Conservation (phyloP, 2,113 vertebrate genomes). For the Plestiodon gilberti region DNA sequence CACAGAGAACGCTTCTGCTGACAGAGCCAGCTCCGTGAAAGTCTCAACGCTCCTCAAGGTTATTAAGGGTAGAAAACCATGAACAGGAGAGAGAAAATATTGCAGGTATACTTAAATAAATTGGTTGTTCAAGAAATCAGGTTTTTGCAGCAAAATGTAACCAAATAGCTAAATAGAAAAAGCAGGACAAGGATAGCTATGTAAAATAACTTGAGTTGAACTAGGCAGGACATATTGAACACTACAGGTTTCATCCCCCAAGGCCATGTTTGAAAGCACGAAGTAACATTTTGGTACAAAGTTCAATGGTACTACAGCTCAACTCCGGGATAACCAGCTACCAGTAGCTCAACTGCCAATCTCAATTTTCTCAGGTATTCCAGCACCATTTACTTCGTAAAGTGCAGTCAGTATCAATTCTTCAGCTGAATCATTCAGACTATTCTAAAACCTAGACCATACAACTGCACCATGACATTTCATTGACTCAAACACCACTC, state of each 20-base stretch:
- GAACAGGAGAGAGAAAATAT: slow-evolving; percentile 2
- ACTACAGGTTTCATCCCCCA: neutral
- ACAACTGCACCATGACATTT: neutral
- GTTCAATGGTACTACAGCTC: neutral
- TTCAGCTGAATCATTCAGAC: neutral
- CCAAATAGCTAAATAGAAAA: neutral
- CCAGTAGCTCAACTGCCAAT: neutral
- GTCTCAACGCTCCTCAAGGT: neutral
- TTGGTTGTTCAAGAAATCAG: neutral
- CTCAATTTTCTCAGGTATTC: neutral
- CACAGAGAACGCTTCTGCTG: too few species aligned
- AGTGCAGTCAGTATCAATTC: neutral
- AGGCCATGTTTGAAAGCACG: neutral
- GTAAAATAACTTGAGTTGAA: slow-evolving; percentile 33
- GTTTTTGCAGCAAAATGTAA: neutral
- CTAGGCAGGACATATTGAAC: neutral
- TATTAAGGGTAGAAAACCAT: rapidly evolving
- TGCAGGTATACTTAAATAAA: neutral
- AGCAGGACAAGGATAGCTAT: neutral
- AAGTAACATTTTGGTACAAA: neutral
- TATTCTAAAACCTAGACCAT: neutral
- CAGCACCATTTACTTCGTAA: neutral
- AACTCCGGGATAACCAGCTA: neutral
- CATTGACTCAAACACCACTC: neutral
- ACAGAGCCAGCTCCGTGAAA: too few species aligned